Evolutionary conservation across 2,797 vertebrate species (phyloP), one percentile per base, ranked within the genome.

Genomic region (Basileuterus tristriatus): DNA sequence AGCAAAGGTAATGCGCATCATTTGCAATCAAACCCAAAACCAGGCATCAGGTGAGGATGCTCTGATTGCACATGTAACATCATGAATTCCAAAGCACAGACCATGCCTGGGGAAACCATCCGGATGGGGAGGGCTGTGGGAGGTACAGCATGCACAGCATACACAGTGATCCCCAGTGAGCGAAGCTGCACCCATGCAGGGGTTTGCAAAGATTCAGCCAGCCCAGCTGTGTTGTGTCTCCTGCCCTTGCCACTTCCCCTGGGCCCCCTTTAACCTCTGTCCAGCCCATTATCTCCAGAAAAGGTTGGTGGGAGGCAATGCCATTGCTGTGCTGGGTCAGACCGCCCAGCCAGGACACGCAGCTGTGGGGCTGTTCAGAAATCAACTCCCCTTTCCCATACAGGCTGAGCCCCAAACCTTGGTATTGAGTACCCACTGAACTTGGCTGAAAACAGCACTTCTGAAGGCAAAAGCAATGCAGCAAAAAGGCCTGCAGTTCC

Each of bases 11-110:
- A 24, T 1, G 32, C 15, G 20, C 11, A 32, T 36, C 4, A 0
- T 62, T 41, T 71, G 17, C 53, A 78, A 58, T 12, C 63, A 74
- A 84, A 63, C 19, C 30, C 52, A 8, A 93, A 72, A 34, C 9
- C 27, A 41, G 0, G 0, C 53, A 72, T 8, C 27, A 41, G 0
- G 0, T 59, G 76, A 49, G 89, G 20, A 10, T 78, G 29, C 39
- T 43, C 4, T 3, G 36, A 16, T 20, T 30, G 32, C 21, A 8
- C 29, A 5, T 0, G 0, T 15, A 23, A 14, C 1, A 1, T 53
- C 34, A 60, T 0, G 2, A 55, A 52, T 34, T 47, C 5, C 2
- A 0, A 58, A 77, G 53, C 4, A 2, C 15, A 44, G 47, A 20
- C 32, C 0, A 0, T 36, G 19, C 46, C 43, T 65, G 52, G 12